phyloP scores from a whole-genome alignment of 2,888 invertebrate species.

The Osmoderma eremita region DNA sequence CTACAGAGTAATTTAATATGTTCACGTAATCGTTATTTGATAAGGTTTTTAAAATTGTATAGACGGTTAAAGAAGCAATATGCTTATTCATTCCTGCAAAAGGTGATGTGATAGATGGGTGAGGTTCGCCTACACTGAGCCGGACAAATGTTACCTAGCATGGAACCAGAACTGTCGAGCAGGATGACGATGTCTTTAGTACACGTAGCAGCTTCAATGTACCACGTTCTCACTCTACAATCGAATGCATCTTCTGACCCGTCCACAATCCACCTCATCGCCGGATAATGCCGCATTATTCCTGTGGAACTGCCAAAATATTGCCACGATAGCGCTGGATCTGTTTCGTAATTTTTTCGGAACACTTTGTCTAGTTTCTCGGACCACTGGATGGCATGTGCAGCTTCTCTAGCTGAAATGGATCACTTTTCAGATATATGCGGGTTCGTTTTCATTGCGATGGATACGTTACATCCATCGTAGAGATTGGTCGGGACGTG shows the following conservation, averaged over 20 bases:
- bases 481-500: constrained; percentile 96
- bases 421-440: not conserved
- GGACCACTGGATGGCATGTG: constrained; percentile 91
- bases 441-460: not conserved
- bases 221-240: constrained; percentile 93
- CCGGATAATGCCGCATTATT: constrained; percentile 90
- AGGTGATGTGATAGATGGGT: not conserved
- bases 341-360: constrained; percentile 83
- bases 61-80: constrained; percentile 86
- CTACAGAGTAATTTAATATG: constrained; percentile 81
- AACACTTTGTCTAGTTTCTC: constrained; percentile 86
- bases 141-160: constrained; percentile 79
- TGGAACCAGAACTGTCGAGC: constrained; percentile 95
- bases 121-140: not conserved
- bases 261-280: constrained; percentile 70
- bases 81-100: constrained; percentile 66
- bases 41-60: constrained; percentile 90
- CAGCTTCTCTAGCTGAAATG: constrained; percentile 64
- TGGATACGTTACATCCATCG: constrained; percentile 73
- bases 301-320: constrained; percentile 96
- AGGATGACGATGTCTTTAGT: constrained; percentile 97
- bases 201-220: constrained; percentile 96
- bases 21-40: constrained; percentile 99
- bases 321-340: constrained; percentile 95
- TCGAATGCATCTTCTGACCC: constrained; percentile 83